These are phyloP conservation scores for Glandiceps talaboti DNA, from an alignment of 53 echinoderm and acorn worm species.

Conservation along the genomic window DNA sequence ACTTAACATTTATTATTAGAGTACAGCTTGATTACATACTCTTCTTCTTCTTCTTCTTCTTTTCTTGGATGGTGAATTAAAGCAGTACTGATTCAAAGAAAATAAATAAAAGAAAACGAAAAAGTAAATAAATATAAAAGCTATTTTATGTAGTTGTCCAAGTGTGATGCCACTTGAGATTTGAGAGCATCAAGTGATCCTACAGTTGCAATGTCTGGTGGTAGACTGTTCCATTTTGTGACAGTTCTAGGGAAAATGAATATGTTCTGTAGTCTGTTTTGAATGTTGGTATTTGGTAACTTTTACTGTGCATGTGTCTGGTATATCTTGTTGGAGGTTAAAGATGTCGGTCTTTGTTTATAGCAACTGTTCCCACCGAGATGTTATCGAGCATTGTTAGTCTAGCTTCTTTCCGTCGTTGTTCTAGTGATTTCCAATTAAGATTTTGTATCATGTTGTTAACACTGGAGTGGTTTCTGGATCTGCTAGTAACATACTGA, in stretches of 20 bases:
- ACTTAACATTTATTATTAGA: no score
- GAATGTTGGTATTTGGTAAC: not conserved
- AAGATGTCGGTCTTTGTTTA: not conserved
- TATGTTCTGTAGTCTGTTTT: not conserved
- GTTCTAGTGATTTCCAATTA: slow-evolving; percentile 10
- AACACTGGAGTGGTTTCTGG: slow-evolving; percentile 11
- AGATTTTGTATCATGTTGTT: slow-evolving; percentile 13
- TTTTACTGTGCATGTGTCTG: not conserved
- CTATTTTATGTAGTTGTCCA: no score
- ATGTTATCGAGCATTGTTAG: slow-evolving; percentile 14
- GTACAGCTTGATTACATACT: no score
- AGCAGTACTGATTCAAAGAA: no score
- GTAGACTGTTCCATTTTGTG: not conserved
- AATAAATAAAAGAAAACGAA: no score
- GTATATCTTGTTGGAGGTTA: not conserved
- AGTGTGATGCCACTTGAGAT: not conserved
- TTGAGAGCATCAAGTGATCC: not conserved
- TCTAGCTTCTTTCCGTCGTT: slow-evolving; percentile 4
- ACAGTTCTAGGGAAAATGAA: not conserved
- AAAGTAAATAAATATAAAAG: no score
- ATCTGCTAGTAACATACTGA: slow-evolving; percentile 11
- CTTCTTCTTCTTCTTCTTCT: no score
- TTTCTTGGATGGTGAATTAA: no score
- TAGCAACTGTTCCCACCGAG: not conserved
- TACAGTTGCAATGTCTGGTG: not conserved